Evolutionary conservation across 2,797 vertebrate species (phyloP).

Genomic region (Anguilla pacifica): DNA sequence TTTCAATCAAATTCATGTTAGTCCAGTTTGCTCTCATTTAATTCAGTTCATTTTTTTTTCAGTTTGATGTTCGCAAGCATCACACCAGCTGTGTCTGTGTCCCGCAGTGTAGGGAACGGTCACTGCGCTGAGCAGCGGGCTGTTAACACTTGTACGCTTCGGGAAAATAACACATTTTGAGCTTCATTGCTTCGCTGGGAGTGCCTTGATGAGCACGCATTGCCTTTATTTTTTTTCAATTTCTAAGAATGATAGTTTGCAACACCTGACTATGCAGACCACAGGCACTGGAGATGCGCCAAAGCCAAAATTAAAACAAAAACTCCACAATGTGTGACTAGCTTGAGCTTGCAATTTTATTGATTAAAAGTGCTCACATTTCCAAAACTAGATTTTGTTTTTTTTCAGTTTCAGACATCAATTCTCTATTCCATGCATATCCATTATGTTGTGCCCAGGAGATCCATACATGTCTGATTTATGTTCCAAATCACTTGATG

Average conservation of each 20-base stretch:
- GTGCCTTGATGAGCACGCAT: not conserved
- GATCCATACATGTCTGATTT: not conserved
- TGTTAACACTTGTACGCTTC: not conserved
- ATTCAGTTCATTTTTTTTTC: not conserved
- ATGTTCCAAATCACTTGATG: not conserved
- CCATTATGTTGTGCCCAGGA: not conserved
- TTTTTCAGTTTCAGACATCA: not conserved
- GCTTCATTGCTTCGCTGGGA: not conserved
- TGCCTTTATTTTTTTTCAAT: too few relatives aligned
- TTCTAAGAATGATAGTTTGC: not conserved
- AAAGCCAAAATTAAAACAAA: too few relatives aligned
- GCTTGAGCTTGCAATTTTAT: too few relatives aligned
- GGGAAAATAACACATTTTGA: not conserved
- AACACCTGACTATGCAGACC: too few relatives aligned
- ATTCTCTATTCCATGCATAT: not conserved
- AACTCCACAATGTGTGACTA: too few relatives aligned
- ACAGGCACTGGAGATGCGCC: too few relatives aligned
- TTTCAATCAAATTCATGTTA: conserved; percentile 7
- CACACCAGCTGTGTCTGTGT: not conserved
- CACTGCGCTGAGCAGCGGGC: not conserved
- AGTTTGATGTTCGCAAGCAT: not conserved
- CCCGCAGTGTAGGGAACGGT: not conserved
- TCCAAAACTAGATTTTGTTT: too few relatives aligned
- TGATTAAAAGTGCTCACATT: too few relatives aligned
- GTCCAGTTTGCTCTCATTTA: not conserved